These are phyloP conservation scores for Acanthopagrus latus DNA, from an alignment of 2,797 vertebrate species.

Conservation along the genomic window DNA sequence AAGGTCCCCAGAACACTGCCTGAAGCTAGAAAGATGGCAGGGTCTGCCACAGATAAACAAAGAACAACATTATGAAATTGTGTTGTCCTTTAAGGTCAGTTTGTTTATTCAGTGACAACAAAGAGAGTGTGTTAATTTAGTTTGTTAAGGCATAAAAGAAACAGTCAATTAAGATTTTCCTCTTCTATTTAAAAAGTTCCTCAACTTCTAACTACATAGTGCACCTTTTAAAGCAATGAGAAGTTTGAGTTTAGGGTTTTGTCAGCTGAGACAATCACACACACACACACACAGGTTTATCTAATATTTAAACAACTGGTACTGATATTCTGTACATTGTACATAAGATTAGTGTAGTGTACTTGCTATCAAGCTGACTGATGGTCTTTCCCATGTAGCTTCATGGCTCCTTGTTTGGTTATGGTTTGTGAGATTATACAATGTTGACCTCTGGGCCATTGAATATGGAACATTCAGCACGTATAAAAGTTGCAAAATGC, in stretches of 20 bases:
- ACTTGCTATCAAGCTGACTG: neutral
- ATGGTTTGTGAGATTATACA: constrained; percentile 23
- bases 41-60: too few relatives aligned
- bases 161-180: too few relatives aligned
- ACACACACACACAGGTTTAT: neutral
- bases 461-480: constrained; percentile 23
- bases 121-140: too few relatives aligned
- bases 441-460: constrained; percentile 23
- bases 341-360: neutral
- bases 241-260: neutral
- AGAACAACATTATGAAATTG: too few relatives aligned
- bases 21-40: too few relatives aligned
- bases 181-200: too few relatives aligned
- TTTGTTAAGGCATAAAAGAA: too few relatives aligned
- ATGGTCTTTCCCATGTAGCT: neutral
- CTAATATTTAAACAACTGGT: neutral
- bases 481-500: constrained; percentile 40
- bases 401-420: constrained; percentile 29
- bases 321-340: neutral
- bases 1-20: too few relatives aligned
- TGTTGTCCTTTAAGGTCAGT: too few relatives aligned
- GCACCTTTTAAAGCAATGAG: neutral
- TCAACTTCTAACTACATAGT: too few relatives aligned
- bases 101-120: too few relatives aligned
- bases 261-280: neutral